Evolutionary conservation across 2,113 vertebrate genomes (phyloP), one percentile per base, ranked within the genome.

Genomic region (Hystrix cristata): DNA sequence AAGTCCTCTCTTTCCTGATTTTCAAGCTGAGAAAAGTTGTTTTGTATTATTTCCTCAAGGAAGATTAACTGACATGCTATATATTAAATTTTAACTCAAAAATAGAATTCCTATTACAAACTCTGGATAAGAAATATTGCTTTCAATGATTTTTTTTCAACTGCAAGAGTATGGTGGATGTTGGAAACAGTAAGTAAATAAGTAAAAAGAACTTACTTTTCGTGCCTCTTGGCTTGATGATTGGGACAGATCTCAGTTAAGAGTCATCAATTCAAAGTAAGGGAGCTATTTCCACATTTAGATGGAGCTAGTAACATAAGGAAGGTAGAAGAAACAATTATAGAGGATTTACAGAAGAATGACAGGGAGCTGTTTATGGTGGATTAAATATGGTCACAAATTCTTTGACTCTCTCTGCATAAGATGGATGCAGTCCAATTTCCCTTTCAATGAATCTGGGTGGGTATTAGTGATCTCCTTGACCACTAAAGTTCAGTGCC

Each of bases 51-150:
- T 97, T 91, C 29, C 67, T 93, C 51, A 93, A 83, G 87, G 51
- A 86, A 82, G 29, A 91, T 82, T 82, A 91, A n/a, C 48, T 94
- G 53, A 96, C 95, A 91, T 93, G 91, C 60, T 94, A 82, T 59
- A 43, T 25, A 60, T 51, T 65, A 93, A 92, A 90, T 71, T 48
- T 83, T 92, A 94, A 92, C 71, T 96, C 8, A 87, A 72, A 94
- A 92, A 57, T 67, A 90, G 38, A 46, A 53, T 91, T 94, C 2
- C 14, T n/a, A 31, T 72, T 51, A 72, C 53, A 96, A 82, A 72
- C 29, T 79, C 7, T 87, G 53, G 23, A 25, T 65, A 12, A 87
- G 16, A 97, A 90, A 93, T 78, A 2, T 34, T 94, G 60, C 27
- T 96, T 94, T 48, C 71, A 51, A 53, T n/a, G 51, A 23, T 78